Conservation (phyloP, 2,113 vertebrate genomes). For the Cyprinodon variegatus region DNA sequence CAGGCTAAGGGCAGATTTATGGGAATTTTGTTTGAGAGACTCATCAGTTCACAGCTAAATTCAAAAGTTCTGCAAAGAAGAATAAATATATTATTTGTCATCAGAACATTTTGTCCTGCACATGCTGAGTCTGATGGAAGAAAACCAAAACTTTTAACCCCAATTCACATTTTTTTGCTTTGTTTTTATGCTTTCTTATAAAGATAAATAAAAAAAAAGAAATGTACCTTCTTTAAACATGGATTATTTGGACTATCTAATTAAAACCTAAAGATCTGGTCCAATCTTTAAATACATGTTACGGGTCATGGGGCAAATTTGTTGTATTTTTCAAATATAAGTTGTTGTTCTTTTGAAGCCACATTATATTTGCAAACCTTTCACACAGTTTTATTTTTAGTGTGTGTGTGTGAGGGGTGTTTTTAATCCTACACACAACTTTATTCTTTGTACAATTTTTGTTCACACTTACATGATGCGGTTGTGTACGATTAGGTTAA, state of each 20-base stretch:
- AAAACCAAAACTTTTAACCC: slow-evolving; percentile 9
- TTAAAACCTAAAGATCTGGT: background rate
- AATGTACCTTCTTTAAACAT: background rate
- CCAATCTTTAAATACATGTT: background rate
- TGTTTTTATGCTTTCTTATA: background rate
- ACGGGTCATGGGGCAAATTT: background rate
- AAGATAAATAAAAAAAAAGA: too few species aligned
- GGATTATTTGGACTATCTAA: background rate
- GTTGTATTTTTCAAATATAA: background rate
- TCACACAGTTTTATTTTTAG: background rate
- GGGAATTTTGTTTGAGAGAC: slow-evolving; percentile 31
- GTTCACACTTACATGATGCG: background rate
- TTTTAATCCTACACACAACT: background rate
- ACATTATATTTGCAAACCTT: too few species aligned
- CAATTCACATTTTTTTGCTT: slow-evolving; percentile 16
- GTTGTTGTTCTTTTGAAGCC: too few species aligned
- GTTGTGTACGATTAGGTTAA: background rate
- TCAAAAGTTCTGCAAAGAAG: slow-evolving; percentile 33
- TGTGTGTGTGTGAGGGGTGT: background rate
- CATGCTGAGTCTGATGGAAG: background rate
- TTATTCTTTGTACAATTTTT: background rate
- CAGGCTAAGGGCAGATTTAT: slow-evolving; percentile 42
- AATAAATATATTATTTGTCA: slow-evolving; percentile 9
- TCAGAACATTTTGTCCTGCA: slow-evolving; percentile 8
- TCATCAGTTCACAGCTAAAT: slow-evolving; percentile 35